Conservation (phyloP, 2,888 invertebrate species). For the Allacma fusca region DNA sequence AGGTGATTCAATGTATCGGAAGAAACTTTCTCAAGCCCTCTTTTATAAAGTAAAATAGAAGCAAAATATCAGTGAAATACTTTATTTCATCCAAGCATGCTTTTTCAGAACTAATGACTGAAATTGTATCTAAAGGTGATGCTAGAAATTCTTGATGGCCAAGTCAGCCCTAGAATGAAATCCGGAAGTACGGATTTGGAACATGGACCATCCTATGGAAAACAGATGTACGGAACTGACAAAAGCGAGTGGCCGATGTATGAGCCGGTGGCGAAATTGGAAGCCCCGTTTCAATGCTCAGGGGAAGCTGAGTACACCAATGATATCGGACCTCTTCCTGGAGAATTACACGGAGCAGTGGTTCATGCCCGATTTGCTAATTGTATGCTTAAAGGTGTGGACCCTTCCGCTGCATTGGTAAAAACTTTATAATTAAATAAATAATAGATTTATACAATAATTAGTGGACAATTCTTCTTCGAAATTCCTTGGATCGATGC, state of each 20-base stretch:
- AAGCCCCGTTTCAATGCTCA: constrained; percentile 72
- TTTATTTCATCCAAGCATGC: no score
- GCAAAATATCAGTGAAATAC: no score
- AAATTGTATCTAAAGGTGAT: no score
- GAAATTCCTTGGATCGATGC: neutral
- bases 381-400: constrained; percentile 72
- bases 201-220: constrained; percentile 73
- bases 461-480: no score
- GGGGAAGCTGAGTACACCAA: constrained; percentile 80
- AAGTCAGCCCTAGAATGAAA: constrained; percentile 58
- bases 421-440: constrained; percentile 47
- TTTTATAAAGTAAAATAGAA: no score
- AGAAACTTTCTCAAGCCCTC: constrained; percentile 75
- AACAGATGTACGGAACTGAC: constrained; percentile 76
- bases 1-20: constrained; percentile 74
- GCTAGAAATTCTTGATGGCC: neutral
- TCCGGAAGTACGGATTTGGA: constrained; percentile 71
- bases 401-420: constrained; percentile 74
- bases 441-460: no score
- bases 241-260: constrained; percentile 75
- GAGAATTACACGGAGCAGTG: constrained; percentile 75
- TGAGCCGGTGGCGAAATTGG: constrained; percentile 77
- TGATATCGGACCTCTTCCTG: constrained; percentile 73
- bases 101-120: no score
- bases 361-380: constrained; percentile 71